A percentile compares a stretch with the other conserved stretches of the same genome.
Evolutionary conservation across 1,140 invertebrate genomes (phyloP).

Genomic region (Babylonia areolata): DNA sequence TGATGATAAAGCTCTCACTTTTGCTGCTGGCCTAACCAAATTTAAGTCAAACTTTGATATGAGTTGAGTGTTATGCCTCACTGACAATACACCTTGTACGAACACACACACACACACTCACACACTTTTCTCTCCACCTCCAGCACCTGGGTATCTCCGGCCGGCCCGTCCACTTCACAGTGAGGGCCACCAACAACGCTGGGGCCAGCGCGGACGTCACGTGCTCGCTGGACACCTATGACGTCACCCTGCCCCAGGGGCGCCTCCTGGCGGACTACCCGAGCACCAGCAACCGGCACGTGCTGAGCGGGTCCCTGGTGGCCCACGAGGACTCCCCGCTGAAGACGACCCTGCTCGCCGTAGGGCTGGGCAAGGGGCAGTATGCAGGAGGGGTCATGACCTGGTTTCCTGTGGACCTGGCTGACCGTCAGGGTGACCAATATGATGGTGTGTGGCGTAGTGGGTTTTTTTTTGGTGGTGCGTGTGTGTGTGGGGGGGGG

Average conservation of each 20-base stretch:
- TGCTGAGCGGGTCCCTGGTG: conserved; percentile 35
- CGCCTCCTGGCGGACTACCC: conserved; percentile 49
- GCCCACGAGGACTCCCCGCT: conserved; percentile 59
- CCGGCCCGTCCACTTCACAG: conserved; percentile 53
- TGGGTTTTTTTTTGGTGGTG: background rate
- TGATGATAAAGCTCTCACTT: too few relatives aligned
- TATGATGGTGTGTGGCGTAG: conserved; percentile 34
- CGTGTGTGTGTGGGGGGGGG: too few relatives aligned
- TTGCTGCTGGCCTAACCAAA: too few relatives aligned
- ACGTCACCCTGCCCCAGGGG: conserved; percentile 57
- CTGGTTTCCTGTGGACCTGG: conserved; percentile 23
- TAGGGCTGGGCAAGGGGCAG: conserved; percentile 51
- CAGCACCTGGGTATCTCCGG: conserved; percentile 32
- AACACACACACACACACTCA: too few relatives aligned
- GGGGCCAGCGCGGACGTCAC: conserved; percentile 40
- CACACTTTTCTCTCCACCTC: too few relatives aligned
- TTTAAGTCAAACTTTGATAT: too few relatives aligned
- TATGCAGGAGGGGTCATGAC: conserved; percentile 38
- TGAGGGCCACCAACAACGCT: conserved; percentile 50
- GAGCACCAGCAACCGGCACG: conserved; percentile 51
- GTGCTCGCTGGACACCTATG: conserved; percentile 56
- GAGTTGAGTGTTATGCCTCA: too few relatives aligned
- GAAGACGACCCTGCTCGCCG: conserved; percentile 28
- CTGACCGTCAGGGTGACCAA: background rate
- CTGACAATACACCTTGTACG: too few relatives aligned